Percentiles rank a stretch among this genome's conserved stretches.
Evolutionary conservation across 1,140 invertebrate species (phyloP).

Genomic region (Tetraneura akinire): DNA sequence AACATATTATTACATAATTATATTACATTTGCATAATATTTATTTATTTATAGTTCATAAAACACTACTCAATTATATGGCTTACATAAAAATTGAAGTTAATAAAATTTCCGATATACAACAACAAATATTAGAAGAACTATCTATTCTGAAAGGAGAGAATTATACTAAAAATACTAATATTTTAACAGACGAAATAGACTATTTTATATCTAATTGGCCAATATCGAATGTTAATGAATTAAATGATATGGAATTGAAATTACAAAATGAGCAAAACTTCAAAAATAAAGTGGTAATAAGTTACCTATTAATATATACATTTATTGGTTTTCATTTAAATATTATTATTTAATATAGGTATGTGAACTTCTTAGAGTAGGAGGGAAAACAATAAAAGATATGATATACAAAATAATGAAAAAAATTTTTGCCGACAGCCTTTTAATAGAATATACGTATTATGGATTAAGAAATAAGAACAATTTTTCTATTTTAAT

Average conservation of each 20-base stretch:
- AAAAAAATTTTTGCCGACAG: background rate
- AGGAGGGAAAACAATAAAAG: background rate
- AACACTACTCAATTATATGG: background rate
- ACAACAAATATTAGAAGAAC: background rate
- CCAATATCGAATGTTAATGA: background rate
- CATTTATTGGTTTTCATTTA: too few species aligned
- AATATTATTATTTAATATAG: too few species aligned
- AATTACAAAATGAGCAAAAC: background rate
- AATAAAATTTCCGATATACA: background rate
- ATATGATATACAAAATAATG: background rate
- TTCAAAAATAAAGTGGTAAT: background rate
- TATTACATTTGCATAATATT: too few species aligned
- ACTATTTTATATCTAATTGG: background rate
- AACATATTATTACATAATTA: too few species aligned
- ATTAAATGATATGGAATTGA: background rate
- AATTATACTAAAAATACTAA: background rate
- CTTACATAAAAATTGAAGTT: background rate
- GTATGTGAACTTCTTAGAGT: background rate
- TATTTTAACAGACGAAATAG: background rate
- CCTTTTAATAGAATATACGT: background rate
- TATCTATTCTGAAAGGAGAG: too few species aligned
- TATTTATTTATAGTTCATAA: too few species aligned
- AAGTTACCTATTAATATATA: background rate
- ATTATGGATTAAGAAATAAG: background rate
- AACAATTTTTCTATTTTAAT: background rate